Evolutionary conservation across 2,888 invertebrate species (phyloP).

Genomic region (Ichneumoninae sp.): DNA sequence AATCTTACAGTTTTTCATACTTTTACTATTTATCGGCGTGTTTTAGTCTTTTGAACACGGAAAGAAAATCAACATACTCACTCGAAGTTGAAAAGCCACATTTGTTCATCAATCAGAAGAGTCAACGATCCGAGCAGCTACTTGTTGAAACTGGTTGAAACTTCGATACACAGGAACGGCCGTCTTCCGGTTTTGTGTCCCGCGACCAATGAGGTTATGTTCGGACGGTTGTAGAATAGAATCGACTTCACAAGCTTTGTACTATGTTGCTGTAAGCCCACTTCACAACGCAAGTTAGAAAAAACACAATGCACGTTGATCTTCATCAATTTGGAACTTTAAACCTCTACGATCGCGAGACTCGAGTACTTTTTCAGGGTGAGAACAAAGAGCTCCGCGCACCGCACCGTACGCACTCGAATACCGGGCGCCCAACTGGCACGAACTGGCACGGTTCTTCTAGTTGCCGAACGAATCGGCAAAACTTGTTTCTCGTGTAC

Average conservation of each 20-base stretch:
- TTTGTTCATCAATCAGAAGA: neutral
- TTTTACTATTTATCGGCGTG: neutral
- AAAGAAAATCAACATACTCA: neutral
- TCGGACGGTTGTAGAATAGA: neutral
- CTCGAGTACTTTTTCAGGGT: neutral
- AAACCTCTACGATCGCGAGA: neutral
- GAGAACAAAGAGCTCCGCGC: neutral
- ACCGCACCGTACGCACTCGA: neutral
- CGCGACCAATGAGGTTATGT: slow-evolving; percentile 10
- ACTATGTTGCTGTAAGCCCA: neutral
- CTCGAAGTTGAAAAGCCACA: neutral
- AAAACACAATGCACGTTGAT: too few relatives aligned
- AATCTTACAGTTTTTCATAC: neutral
- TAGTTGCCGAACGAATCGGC: neutral
- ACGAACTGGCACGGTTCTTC: neutral
- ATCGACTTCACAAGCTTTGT: neutral
- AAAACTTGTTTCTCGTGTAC: neutral
- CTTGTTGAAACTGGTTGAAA: neutral
- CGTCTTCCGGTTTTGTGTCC: slow-evolving; percentile 5
- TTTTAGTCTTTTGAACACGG: neutral
- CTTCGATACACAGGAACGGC: neutral
- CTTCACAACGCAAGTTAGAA: neutral
- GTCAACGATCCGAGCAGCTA: neutral
- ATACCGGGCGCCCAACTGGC: neutral
- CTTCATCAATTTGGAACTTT: neutral